These are phyloP conservation scores for Branchinecta lindahli DNA, from an alignment of 1,140 invertebrate species.

Conservation along the genomic window DNA sequence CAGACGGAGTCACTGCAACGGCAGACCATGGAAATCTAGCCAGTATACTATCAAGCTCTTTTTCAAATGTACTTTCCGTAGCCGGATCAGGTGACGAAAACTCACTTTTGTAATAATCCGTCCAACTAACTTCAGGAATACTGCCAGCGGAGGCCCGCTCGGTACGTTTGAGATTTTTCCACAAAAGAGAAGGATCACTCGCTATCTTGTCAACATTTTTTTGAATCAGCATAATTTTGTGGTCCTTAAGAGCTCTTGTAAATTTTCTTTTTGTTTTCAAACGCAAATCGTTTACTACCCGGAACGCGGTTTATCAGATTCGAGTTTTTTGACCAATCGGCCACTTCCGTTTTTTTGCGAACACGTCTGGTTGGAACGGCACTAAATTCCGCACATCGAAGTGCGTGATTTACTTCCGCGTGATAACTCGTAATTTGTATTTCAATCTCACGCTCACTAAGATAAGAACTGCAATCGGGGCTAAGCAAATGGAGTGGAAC, in stretches of 20 bases:
- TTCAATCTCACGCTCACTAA: conserved; percentile 5
- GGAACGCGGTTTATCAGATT: too few relatives aligned
- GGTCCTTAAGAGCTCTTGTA: conserved; percentile 1
- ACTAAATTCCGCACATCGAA: conserved; percentile 3
- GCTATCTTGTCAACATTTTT: not conserved
- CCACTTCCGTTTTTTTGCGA: too few relatives aligned
- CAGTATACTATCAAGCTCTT: not conserved
- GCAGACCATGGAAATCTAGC: too few relatives aligned
- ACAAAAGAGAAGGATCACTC: not conserved
- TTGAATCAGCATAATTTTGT: conserved; percentile 9
- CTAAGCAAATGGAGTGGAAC: conserved; percentile 5
- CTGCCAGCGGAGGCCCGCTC: conserved; percentile 1
- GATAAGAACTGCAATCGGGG: conserved; percentile 8
- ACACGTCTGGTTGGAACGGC: too few relatives aligned
- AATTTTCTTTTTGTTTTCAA: too few relatives aligned
- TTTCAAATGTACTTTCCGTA: conserved; percentile 1
- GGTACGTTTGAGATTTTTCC: not conserved
- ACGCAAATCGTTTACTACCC: too few relatives aligned
- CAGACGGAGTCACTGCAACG: too few relatives aligned
- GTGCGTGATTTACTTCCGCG: conserved; percentile 7
- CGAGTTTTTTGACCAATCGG: too few relatives aligned
- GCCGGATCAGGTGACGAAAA: conserved; percentile 4
- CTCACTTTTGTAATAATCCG: conserved; percentile 6
- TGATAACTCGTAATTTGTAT: not conserved
- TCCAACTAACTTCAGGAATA: not conserved